Percentiles rank a stretch among this genome's conserved stretches.
phyloP scores from a whole-genome alignment of 35 echinoderm and acorn worm species.

The Ophiothrix spiculata region DNA sequence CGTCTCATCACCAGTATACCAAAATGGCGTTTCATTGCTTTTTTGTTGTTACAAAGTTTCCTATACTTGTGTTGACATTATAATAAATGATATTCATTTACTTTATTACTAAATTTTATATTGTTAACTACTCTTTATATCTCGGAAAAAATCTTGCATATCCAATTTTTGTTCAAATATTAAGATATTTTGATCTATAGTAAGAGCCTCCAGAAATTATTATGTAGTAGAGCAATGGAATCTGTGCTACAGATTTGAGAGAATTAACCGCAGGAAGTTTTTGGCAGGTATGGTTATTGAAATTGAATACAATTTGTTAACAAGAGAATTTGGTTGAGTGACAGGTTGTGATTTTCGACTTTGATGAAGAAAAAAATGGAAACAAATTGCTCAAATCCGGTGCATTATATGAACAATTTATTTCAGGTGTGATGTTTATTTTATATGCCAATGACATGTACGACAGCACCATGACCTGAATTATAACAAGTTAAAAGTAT shows the following conservation, averaged over 20 bases:
- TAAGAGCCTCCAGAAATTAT: neutral
- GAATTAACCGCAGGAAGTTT: neutral
- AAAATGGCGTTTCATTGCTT: neutral
- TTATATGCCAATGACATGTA: neutral
- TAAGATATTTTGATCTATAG: neutral
- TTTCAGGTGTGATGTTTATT: neutral
- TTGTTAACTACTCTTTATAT: neutral
- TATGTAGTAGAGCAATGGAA: neutral
- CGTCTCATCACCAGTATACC: neutral
- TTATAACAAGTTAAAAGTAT: too few relatives aligned
- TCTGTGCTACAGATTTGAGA: neutral
- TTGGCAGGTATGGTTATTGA: neutral
- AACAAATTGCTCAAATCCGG: neutral
- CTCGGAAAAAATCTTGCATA: neutral
- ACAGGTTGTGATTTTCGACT: neutral
- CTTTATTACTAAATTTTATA: too few relatives aligned
- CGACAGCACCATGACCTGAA: neutral
- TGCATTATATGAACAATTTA: neutral
- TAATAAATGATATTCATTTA: neutral
- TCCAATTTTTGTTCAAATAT: neutral
- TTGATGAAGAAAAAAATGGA: neutral
- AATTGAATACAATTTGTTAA: constrained; percentile 5
- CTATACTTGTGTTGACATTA: neutral
- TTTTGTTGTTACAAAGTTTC: constrained; percentile 9
- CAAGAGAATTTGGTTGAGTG: neutral